A percentile compares a stretch with the other conserved stretches of the same genome.
Conservation (phyloP, 2,797 vertebrate genomes). For the Eurystomus glaucurus region DNA sequence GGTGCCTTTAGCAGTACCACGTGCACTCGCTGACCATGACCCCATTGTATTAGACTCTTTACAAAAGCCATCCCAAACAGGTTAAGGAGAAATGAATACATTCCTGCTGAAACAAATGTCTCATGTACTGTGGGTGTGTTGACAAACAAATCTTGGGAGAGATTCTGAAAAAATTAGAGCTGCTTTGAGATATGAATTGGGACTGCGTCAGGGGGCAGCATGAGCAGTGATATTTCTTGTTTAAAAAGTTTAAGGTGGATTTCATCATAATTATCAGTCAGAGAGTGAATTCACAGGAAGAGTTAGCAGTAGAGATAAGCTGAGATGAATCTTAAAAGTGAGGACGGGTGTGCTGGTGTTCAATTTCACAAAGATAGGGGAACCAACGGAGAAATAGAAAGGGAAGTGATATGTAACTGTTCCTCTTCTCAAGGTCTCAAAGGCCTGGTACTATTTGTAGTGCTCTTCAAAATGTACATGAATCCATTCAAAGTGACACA, state of each 20-base stretch:
- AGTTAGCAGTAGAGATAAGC: neutral
- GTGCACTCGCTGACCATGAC: neutral
- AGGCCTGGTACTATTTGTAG: neutral
- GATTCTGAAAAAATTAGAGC: neutral
- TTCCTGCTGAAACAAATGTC: neutral
- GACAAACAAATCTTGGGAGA: neutral
- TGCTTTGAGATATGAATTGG: neutral
- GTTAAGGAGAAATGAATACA: neutral
- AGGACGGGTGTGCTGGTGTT: neutral
- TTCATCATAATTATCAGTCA: neutral
- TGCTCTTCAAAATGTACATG: neutral
- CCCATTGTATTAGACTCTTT: neutral
- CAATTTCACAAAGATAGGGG: neutral
- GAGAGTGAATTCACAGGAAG: neutral
- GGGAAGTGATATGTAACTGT: neutral
- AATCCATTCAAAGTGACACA: neutral
- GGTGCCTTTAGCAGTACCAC: neutral
- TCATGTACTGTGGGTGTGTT: neutral
- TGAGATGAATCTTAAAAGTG: neutral
- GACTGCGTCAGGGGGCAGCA: neutral
- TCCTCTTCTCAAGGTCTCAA: neutral
- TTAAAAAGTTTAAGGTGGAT: neutral
- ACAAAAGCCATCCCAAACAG: neutral
- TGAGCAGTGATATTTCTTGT: neutral
- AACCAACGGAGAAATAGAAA: neutral